Evolutionary conservation across 2,113 vertebrate species (phyloP), one percentile per base, ranked within the genome.

Genomic region (Periophthalmus modestus): DNA sequence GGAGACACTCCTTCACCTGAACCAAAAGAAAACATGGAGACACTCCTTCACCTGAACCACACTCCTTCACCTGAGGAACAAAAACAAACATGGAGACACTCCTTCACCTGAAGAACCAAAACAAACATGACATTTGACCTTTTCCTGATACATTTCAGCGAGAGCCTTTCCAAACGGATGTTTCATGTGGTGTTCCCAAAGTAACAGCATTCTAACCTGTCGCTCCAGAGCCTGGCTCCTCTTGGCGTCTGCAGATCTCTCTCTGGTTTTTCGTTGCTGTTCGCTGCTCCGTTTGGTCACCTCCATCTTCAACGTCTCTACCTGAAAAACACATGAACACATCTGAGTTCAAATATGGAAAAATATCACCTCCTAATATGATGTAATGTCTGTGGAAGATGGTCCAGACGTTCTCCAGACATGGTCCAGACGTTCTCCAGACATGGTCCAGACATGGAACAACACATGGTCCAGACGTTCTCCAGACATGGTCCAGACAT

Each of bases 1-100:
- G n/a, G n/a, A n/a, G n/a, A n/a, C n/a, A n/a, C 91, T 98, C 95
- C 76, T 95, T 97, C 69, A 99, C 95, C 97, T 99, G 76, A 4
- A 59, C 1, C 69, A 0, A 74, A 13, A 21, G 2, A n/a, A 11
- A 12, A n/a, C 12, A 24, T 48, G 39, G 39, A 7, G 11, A 43
- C 39, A 9, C 91, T 98, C 95, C 76, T 95, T 97, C 69, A 99
- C 95, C 97, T 99, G 76, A 4, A 59, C 1, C 69, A 0, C n/a
- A n/a, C n/a, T n/a, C n/a, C n/a, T n/a, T n/a, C n/a, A n/a, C n/a
- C n/a, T n/a, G n/a, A n/a, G n/a, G n/a, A n/a, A n/a, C n/a, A n/a
- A n/a, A 74, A 13, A 21, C 9, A n/a, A 11, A 12, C 12, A 24
- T 48, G 39, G 39, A 7, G 11, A 43, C 39, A 9, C 3, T 28